phyloP scores from a whole-genome alignment of 2,888 invertebrate species.

The Sarcophaga caerulescens region DNA sequence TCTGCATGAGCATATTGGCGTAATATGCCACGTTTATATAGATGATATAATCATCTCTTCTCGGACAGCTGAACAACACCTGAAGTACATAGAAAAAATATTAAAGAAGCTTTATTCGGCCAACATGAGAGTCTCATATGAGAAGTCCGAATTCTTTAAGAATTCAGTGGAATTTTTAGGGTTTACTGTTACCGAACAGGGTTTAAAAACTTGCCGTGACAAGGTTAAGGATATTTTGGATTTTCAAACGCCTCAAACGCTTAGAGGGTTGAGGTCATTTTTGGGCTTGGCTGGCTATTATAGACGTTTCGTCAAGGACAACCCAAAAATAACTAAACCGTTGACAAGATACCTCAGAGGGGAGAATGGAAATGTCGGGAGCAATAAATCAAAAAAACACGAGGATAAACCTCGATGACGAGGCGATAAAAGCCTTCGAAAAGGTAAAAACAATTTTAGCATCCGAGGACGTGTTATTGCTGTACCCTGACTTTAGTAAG shows the following conservation, averaged over 20 bases:
- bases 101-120: constrained; percentile 38
- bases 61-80: constrained; percentile 1
- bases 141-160: constrained; percentile 29
- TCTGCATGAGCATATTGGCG: neutral
- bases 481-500: neutral
- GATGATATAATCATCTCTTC: neutral
- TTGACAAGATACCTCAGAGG: constrained; percentile 63
- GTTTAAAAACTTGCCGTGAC: too few relatives aligned
- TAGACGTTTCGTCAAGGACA: constrained; percentile 60
- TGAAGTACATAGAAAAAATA: constrained; percentile 8
- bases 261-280: too few relatives aligned
- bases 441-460: constrained; percentile 1
- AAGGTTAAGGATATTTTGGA: too few relatives aligned
- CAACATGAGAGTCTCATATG: constrained; percentile 53
- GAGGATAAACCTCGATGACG: constrained; percentile 4
- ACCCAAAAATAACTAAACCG: constrained; percentile 60
- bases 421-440: neutral
- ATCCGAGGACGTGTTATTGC: constrained; percentile 6
- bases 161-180: too few relatives aligned
- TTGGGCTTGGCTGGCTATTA: too few relatives aligned
- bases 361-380: constrained; percentile 35
- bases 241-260: too few relatives aligned
- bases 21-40: constrained; percentile 3
- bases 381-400: constrained; percentile 9
- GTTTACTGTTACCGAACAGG: too few relatives aligned